Evolutionary conservation across 2,888 invertebrate genomes (phyloP), one percentile per base, ranked within the genome.

Genomic region (Coelopa pilipes): DNA sequence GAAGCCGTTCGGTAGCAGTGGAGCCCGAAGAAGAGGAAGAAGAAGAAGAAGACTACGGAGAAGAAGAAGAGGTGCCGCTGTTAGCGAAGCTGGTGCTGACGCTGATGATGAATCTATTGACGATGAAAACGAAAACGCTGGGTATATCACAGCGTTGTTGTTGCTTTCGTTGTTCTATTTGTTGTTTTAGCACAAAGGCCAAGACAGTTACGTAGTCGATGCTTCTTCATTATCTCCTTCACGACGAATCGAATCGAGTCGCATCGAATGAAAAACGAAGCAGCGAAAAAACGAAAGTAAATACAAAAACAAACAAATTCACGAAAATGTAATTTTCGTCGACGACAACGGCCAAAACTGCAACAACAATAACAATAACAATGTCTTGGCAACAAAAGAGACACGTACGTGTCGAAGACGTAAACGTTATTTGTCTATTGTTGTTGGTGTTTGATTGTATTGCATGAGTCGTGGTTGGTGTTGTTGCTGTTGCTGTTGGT

Each of bases 401-500:
- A 11, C 62, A 62, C 45, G 62, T 62, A 24, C 45, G 62, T 59
- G 57, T 19, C 21, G 45, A 10, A 7, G 34, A 34, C 34, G 7
- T 62, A n/a, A 62, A 45, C 45, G 65, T 45, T 63, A n/a, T 63
- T 63, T 11, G 15, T n/a, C n/a, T n/a, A n/a, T n/a, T n/a, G n/a
- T n/a, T 34, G 34, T 34, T 34, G 7, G 2, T 34, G 34, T 34
- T 34, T 34, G 7, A 7, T 34, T 34, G 34, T 34, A 34, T 34
- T 34, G 7, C 34, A 4, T 34, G 34, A 34, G n/a, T n/a, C n/a
- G n/a, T n/a, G n/a, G n/a, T n/a, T 34, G 34, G 2, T 7, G 34
- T 34, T 7, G 34, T 34, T 47, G 47, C 47, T 67, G 67, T 53
- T 67, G 47, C n/a, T 67, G 67, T 53, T 49, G n/a, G 15, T 67